Conservation (phyloP, 2,888 invertebrate species). For the Tyria jacobaeae region DNA sequence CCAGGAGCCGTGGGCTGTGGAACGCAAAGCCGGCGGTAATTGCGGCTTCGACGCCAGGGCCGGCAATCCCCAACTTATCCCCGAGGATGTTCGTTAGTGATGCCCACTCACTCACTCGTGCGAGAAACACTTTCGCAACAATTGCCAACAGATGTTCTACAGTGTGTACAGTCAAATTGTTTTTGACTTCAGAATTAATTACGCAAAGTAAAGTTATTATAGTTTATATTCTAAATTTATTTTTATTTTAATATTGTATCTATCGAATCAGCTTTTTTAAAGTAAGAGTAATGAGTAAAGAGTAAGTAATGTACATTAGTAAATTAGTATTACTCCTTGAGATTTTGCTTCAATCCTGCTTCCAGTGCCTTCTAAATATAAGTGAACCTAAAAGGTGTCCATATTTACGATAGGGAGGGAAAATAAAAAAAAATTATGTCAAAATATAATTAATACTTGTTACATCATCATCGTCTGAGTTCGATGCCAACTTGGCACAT, state of each 20-base stretch:
- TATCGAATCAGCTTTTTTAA: no score
- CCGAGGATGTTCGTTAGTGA: conserved; percentile 69
- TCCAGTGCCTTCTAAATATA: no score
- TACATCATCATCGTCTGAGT: conserved; percentile 43
- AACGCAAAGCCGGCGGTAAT: conserved; percentile 79
- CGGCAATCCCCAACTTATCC: conserved; percentile 73
- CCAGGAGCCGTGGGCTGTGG: conserved; percentile 61
- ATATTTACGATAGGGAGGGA: background rate
- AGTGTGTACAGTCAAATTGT: conserved; percentile 15
- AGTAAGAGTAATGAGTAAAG: no score
- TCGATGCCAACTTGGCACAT: conserved; percentile 40
- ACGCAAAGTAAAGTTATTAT: no score
- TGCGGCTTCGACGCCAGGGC: conserved; percentile 76
- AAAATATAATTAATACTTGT: conserved; percentile 18
- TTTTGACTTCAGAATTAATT: background rate
- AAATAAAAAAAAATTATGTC: background rate
- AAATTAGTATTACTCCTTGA: no score
- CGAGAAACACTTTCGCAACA: conserved; percentile 52
- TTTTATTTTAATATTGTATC: no score
- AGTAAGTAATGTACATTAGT: no score
- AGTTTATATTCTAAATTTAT: no score
- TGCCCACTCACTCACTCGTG: conserved; percentile 49
- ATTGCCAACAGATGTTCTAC: conserved; percentile 49
- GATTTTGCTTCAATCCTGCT: no score
- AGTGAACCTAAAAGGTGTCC: no score